Base-by-base conservation (phyloP, 1,140 invertebrate species). In the Diprion similis region DNA sequence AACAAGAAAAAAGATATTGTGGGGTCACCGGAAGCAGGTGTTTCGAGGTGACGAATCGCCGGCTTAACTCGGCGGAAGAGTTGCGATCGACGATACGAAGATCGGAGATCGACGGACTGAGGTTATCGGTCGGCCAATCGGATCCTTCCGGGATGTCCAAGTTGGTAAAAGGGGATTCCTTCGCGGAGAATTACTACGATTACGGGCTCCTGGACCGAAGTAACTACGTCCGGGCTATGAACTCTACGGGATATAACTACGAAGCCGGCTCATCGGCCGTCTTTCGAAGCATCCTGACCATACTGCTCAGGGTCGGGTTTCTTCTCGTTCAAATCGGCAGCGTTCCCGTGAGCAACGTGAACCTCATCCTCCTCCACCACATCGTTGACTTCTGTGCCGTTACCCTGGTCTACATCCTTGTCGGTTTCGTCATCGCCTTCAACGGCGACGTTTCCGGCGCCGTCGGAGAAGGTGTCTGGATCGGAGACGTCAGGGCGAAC, bases 341-440 rank as follows among this genome's bases (percentile, higher is more conserved):
- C 65, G 76, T 83, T 51, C 79, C 81, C 10, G 65, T 81, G 37
- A 78, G 76, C 46, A 81, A 84, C 18, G 72, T 83, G 0, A 84
- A 83, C 69, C 46, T 83, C 11, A 83, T 84, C n/a, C 47, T 84
- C 0, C 68, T 82, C 15, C 80, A 65, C 10, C 3, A 68, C 37
- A 11, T 68, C 17, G 17, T 68, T 3, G 66, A 68, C 37, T 65
- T 84, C 8, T 78, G 76, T 3, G 79, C 77, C 70, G 66, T 68
- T 2, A 68, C 66, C 15, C 9, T 83, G 2, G 71, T 78, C 10
- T 84, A 78, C 17, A 45, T 79, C 4, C 24, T 83, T 7, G 46
- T 76, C 7, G 81, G 81, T 8, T 77, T 71, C 13, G 69, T 79
- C 4, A 17, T 84, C 11, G 77, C 81, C 15, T 83, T 76, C 67